Base-by-base conservation (phyloP, 2,113 vertebrate species). In the Thryonomys swinderianus region DNA sequence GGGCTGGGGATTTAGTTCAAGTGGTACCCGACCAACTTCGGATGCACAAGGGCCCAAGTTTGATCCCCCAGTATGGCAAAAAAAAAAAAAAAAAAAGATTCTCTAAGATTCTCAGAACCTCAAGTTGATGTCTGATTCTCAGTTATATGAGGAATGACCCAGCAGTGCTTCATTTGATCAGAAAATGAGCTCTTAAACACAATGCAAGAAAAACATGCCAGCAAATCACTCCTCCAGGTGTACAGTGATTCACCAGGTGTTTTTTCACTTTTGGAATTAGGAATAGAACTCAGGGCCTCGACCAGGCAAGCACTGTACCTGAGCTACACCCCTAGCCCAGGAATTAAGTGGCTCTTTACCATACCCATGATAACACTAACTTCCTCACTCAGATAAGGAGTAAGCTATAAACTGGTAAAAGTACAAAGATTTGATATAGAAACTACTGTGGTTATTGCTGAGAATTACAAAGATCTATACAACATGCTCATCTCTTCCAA, bases 181-280 rank as follows among this genome's bases (percentile, higher is more conserved):
- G 42, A n/a, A 96, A 93, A 89, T 51, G 37, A 59, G 14, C 73
- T 87, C 64, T 87, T 87, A 79, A 88, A 48, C 18, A 61, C 85
- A 66, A 42, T 7, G 8, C 66, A 13, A 81, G 67, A 93, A 88
- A 97, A 83, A 92, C 18, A 84, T 8, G 17, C n/a, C 64, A 53
- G 25, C 64, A 66, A 57, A 85, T 61, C n/a, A 87, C 11, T 87
- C 76, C 21, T 81, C 91, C 76, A 62, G 27, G 64, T 62, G 87
- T 34, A 18, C 61, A 27, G 48, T 51, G 48, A 51, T 51, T 51
- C 48, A 5, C 48, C 48, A 51, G 48, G 48, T 51, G 48, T 51
- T 51, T 51, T 51, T 51, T 51, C 10, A 7, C 5, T 51, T 51
- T 51, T 51, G 48, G 48, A 51, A 51, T 10, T 10, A 51, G 48